These are phyloP conservation scores for Cephalotes varians DNA, from an alignment of 2,888 invertebrate species.

Conservation along the genomic window DNA sequence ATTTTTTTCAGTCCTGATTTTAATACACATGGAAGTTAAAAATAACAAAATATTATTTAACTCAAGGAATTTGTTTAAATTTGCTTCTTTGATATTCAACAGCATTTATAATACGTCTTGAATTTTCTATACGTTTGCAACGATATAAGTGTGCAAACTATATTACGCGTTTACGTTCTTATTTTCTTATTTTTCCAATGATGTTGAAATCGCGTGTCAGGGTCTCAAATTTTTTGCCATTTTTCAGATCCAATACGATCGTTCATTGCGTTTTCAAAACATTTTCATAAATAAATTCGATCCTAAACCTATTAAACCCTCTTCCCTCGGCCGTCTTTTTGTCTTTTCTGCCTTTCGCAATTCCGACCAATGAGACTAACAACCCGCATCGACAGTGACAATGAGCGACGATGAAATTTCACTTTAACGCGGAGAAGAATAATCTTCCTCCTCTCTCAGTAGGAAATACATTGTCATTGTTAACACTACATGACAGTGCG, in stretches of 20 bases:
- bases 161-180: not conserved
- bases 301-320: conserved; percentile 8
- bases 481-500: not conserved
- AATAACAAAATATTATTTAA: no score
- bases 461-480: conserved; percentile 15
- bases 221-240: not conserved
- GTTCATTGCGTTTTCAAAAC: not conserved
- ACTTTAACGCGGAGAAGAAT: conserved; percentile 10
- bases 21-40: no score
- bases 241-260: not conserved
- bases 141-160: not conserved
- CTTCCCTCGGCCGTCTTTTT: not conserved
- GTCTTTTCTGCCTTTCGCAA: not conserved
- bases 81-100: no score
- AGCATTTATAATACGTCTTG: not conserved
- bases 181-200: not conserved
- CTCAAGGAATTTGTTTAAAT: no score
- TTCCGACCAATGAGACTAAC: conserved; percentile 32
- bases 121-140: not conserved
- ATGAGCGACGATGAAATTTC: conserved; percentile 54
- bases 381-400: conserved; percentile 40
- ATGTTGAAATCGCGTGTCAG: not conserved
- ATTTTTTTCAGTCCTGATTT: no score
- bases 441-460: not conserved
- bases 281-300: conserved; percentile 49